A percentile compares a stretch with the other conserved stretches of the same genome.
These are phyloP conservation scores for Desoria tigrina DNA, from an alignment of 2,888 invertebrate genomes.

Conservation along the genomic window DNA sequence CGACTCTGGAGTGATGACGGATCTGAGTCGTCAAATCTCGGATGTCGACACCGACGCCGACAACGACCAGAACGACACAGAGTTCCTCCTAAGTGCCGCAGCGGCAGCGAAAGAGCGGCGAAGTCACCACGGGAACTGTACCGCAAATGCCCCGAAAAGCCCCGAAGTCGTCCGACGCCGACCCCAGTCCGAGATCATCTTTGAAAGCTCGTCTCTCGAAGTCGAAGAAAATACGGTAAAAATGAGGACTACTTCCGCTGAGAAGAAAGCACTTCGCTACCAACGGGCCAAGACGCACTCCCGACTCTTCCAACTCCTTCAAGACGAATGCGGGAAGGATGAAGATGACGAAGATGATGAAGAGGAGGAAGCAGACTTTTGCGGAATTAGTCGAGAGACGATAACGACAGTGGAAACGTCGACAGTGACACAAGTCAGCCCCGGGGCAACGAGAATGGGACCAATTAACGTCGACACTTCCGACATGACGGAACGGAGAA, in stretches of 20 bases:
- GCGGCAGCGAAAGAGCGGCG: slow-evolving; percentile 32
- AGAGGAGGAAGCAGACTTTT: slow-evolving; percentile 54
- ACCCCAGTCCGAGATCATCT: slow-evolving; percentile 44
- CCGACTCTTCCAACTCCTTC: slow-evolving; percentile 67
- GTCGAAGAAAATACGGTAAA: slow-evolving; percentile 37
- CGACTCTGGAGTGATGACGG: slow-evolving; percentile 70
- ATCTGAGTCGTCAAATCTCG: slow-evolving; percentile 69
- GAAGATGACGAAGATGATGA: slow-evolving; percentile 55
- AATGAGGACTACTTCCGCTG: slow-evolving; percentile 54
- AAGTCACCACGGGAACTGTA: not conserved
- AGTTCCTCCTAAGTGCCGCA: slow-evolving; percentile 36
- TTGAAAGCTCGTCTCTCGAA: not conserved
- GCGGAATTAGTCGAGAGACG: slow-evolving; percentile 22
- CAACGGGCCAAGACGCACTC: slow-evolving; percentile 73
- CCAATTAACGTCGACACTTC: not conserved
- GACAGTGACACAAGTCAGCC: not conserved
- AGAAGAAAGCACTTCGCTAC: slow-evolving; percentile 62
- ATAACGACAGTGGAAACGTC: not conserved
- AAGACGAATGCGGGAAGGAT: slow-evolving; percentile 61
- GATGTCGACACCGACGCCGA: slow-evolving; percentile 64
- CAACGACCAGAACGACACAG: slow-evolving; percentile 57
- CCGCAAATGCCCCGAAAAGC: slow-evolving; percentile 1
- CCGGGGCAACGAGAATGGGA: not conserved
- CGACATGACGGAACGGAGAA: slow-evolving; percentile 34
- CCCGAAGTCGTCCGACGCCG: slow-evolving; percentile 15